Percentiles rank a stretch among this genome's conserved stretches.
Evolutionary conservation across 2,888 invertebrate species (phyloP).

Genomic region (Coelinius sp.): DNA sequence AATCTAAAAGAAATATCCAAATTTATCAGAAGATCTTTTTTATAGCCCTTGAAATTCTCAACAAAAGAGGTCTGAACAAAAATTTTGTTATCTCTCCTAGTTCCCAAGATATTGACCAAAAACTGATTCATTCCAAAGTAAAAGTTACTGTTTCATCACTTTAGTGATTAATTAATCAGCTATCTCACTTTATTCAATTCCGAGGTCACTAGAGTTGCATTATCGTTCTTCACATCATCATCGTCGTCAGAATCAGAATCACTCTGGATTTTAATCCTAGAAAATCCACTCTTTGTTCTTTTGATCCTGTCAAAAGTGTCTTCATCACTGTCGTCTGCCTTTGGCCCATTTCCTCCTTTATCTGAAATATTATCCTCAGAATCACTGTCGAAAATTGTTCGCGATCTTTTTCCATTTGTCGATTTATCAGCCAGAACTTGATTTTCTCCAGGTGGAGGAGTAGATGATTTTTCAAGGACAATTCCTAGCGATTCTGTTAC

Average conservation of each 20-base stretch:
- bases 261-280: constrained; percentile 31
- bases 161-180: not conserved
- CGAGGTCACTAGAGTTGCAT: not conserved
- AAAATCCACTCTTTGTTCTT: not conserved
- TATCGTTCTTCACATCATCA: not conserved
- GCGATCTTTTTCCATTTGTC: not conserved
- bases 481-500: not conserved
- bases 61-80: no score
- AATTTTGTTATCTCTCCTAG: no score
- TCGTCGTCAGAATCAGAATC: constrained; percentile 39
- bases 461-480: not conserved
- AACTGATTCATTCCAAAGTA: not conserved
- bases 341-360: not conserved
- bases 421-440: constrained; percentile 1
- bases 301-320: not conserved
- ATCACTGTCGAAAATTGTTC: constrained; percentile 53
- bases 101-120: no score
- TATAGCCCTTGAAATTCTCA: no score
- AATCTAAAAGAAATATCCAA: no score
- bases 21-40: no score
- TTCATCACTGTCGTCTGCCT: constrained; percentile 23
- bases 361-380: constrained; percentile 49
- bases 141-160: not conserved
- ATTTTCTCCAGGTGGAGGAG: not conserved
- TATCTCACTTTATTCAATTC: not conserved